Evolutionary conservation across 2,888 invertebrate genomes (phyloP).

Genomic region (Brachycybe producta): DNA sequence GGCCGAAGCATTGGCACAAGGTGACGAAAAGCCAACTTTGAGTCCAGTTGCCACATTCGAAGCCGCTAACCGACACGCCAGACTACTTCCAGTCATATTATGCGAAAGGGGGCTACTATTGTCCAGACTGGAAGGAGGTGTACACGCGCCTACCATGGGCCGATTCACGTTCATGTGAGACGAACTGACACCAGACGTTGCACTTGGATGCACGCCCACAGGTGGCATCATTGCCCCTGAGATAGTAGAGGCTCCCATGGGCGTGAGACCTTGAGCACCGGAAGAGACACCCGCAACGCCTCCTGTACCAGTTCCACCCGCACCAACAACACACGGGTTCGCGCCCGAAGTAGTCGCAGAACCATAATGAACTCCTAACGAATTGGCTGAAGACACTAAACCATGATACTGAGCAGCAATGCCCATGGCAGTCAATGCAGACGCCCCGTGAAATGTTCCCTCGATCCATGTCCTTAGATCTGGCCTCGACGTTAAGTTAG

Average conservation of each 20-base stretch:
- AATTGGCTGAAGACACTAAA: slow-evolving; percentile 8
- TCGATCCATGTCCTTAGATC: slow-evolving; percentile 15
- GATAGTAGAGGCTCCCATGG: too few species aligned
- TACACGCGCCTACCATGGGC: neutral
- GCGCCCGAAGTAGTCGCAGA: neutral
- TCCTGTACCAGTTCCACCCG: neutral
- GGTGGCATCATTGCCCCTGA: neutral
- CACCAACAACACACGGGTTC: neutral
- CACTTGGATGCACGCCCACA: neutral
- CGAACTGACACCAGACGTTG: neutral
- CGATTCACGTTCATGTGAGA: neutral
- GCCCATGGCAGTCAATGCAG: slow-evolving; percentile 13
- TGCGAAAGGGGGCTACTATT: too few species aligned
- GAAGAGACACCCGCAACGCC: neutral
- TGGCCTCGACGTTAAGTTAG: neutral
- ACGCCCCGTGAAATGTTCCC: slow-evolving; percentile 12
- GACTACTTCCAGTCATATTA: too few species aligned
- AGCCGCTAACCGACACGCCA: slow-evolving; percentile 1
- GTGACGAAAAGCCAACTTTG: slow-evolving; percentile 3
- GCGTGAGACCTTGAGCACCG: neutral
- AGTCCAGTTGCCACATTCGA: slow-evolving; percentile 7
- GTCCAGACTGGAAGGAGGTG: neutral
- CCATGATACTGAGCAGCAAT: slow-evolving; percentile 13
- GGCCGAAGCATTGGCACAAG: neutral
- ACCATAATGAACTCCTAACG: neutral